Conservation (phyloP, 2,888 invertebrate genomes). For the Catonia carolina region DNA sequence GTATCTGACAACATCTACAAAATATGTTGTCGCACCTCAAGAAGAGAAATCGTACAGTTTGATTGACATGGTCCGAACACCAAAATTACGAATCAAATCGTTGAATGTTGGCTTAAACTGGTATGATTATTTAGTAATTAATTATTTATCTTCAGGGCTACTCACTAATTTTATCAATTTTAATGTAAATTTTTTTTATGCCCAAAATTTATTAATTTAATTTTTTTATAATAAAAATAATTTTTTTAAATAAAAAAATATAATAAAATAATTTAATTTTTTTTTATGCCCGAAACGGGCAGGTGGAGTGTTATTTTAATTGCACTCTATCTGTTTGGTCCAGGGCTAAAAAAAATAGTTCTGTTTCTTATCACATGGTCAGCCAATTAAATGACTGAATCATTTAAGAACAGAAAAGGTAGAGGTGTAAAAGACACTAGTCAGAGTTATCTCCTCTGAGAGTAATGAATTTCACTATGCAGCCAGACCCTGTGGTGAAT, state of each 20-base stretch:
- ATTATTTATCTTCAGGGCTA: neutral
- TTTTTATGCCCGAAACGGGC: too few relatives aligned
- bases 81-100: constrained; percentile 69
- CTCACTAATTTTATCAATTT: neutral
- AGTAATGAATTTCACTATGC: too few relatives aligned
- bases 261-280: constrained; percentile 3
- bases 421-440: too few relatives aligned
- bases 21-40: constrained; percentile 33
- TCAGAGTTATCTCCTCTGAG: too few relatives aligned
- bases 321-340: too few relatives aligned
- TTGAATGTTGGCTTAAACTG: constrained; percentile 75
- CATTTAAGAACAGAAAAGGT: too few relatives aligned
- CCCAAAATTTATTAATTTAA: neutral
- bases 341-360: too few relatives aligned
- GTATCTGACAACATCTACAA: constrained; percentile 55
- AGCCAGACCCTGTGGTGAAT: too few relatives aligned
- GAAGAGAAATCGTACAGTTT: constrained; percentile 50
- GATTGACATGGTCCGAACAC: constrained; percentile 69
- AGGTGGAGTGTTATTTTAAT: too few relatives aligned
- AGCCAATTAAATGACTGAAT: too few relatives aligned
- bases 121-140: constrained; percentile 39
- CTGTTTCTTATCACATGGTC: too few relatives aligned
- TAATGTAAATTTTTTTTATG: constrained; percentile 2
- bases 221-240: neutral
- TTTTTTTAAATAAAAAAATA: neutral